A percentile compares a stretch with the other conserved stretches of the same genome.
Conservation (phyloP, 2,888 invertebrate species). For the Napeogenes inachia region DNA sequence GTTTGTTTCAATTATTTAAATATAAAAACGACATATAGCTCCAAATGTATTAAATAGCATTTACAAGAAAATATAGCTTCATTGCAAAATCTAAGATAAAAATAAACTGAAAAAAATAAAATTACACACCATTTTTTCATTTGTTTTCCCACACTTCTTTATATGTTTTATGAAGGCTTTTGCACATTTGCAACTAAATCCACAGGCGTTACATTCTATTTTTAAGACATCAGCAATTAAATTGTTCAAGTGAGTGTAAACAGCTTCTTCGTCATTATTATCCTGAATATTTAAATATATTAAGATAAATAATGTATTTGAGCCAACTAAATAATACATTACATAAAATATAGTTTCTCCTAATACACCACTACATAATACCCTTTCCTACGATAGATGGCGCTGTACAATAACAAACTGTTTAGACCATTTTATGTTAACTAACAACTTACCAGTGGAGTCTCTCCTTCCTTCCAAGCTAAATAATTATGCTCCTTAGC, state of each 20-base stretch:
- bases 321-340: neutral
- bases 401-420: neutral
- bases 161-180: slow-evolving; percentile 42
- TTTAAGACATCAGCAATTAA: slow-evolving; percentile 34
- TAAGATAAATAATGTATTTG: no score
- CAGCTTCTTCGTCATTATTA: slow-evolving; percentile 32
- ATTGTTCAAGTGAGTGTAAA: slow-evolving; percentile 38
- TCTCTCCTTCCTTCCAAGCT: slow-evolving; percentile 41
- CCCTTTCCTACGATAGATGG: neutral
- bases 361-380: neutral
- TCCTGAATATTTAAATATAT: slow-evolving; percentile 27
- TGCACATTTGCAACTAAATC: slow-evolving; percentile 33
- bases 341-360: no score
- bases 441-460: slow-evolving; percentile 37
- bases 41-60: no score
- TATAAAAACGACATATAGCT: no score
- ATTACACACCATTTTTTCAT: neutral
- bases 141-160: slow-evolving; percentile 33
- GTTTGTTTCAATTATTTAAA: no score
- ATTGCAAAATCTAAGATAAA: no score
- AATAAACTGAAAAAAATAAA: neutral
- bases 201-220: slow-evolving; percentile 42
- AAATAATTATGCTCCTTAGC: slow-evolving; percentile 41
- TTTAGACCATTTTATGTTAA: no score
- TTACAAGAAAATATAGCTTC: no score